These are phyloP conservation scores for Plestiodon gilberti DNA, from an alignment of 2,113 vertebrate genomes.

Conservation along the genomic window DNA sequence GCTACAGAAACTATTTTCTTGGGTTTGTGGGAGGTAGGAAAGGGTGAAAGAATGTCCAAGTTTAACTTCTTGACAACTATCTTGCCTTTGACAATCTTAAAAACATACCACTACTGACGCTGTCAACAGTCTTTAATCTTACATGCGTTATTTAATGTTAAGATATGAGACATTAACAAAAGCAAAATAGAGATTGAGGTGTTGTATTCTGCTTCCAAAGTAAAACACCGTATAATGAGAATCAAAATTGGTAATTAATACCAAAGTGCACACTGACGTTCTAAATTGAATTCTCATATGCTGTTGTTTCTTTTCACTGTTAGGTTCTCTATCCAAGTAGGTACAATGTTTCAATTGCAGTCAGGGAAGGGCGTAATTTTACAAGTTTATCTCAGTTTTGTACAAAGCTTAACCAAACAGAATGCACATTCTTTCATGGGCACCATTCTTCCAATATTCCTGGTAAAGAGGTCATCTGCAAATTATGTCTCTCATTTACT, in stretches of 20 bases:
- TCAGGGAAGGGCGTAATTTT: constrained; percentile 54
- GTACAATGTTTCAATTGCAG: constrained; percentile 65
- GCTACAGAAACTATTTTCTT: constrained; percentile 52
- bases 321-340: constrained; percentile 60
- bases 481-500: constrained; percentile 62
- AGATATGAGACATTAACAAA: constrained; percentile 21
- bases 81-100: constrained; percentile 31
- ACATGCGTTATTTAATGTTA: constrained; percentile 51
- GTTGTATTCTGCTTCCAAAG: constrained; percentile 43
- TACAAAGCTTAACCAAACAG: constrained; percentile 69
- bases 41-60: constrained; percentile 52
- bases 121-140: constrained; percentile 46
- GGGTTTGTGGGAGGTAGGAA: constrained; percentile 26
- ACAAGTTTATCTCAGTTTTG: constrained; percentile 66
- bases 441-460: constrained; percentile 60
- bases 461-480: constrained; percentile 66
- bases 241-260: constrained; percentile 18
- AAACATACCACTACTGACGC: constrained; percentile 48
- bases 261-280: constrained; percentile 19
- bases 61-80: constrained; percentile 45
- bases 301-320: constrained; percentile 46
- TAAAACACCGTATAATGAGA: constrained; percentile 35
- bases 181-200: constrained; percentile 52
- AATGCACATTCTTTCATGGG: constrained; percentile 57
- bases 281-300: constrained; percentile 35